Conservation (phyloP, 1,140 invertebrate species). For the Liolophura sinensis region DNA sequence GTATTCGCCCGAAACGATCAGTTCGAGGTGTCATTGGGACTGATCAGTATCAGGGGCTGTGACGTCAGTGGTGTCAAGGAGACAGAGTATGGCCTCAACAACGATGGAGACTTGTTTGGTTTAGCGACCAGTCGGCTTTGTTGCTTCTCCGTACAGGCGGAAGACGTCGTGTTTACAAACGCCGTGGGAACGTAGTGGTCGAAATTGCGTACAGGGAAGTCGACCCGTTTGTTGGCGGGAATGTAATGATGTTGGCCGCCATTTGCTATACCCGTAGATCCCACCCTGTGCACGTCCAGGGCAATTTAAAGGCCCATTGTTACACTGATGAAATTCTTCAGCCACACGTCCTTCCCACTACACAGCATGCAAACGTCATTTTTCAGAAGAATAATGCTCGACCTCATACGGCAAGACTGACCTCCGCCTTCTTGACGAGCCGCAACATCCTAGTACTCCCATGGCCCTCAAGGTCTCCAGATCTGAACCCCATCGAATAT, state of each 20-base stretch:
- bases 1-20: neutral
- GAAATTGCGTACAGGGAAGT: slow-evolving; percentile 14
- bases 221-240: slow-evolving; percentile 11
- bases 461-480: slow-evolving; percentile 15
- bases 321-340: slow-evolving; percentile 22
- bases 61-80: slow-evolving; percentile 7
- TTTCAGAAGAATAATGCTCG: slow-evolving; percentile 4
- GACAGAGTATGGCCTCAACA: slow-evolving; percentile 8
- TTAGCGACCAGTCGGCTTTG: slow-evolving; percentile 13
- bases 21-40: slow-evolving; percentile 7
- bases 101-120: slow-evolving; percentile 13
- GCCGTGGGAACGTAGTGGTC: slow-evolving; percentile 15
- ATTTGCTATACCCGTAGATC: slow-evolving; percentile 14
- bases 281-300: slow-evolving; percentile 13
- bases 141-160: slow-evolving; percentile 10
- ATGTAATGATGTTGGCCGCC: slow-evolving; percentile 21
- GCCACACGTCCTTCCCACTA: slow-evolving; percentile 17
- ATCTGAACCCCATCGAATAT: slow-evolving; percentile 24
- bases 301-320: slow-evolving; percentile 11
- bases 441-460: slow-evolving; percentile 9
- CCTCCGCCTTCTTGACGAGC: slow-evolving; percentile 7
- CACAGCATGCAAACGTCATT: slow-evolving; percentile 5
- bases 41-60: slow-evolving; percentile 3
- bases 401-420: neutral
- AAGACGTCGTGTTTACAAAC: slow-evolving; percentile 15